Percentiles rank a stretch among this genome's conserved stretches.
Conservation (phyloP, 2,888 invertebrate genomes). For the Atethmia centrago region DNA sequence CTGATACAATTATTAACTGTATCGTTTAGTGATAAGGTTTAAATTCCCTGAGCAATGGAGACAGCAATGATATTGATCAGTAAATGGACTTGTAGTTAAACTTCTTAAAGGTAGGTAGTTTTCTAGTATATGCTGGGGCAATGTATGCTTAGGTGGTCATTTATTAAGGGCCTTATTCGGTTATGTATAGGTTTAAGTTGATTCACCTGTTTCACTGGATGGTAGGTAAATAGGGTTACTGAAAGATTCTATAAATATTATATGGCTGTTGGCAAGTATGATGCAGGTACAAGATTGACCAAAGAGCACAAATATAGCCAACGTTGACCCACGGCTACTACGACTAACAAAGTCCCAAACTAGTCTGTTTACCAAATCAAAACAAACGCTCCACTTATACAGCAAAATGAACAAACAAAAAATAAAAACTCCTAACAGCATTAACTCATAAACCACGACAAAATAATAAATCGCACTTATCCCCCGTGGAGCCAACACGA, state of each 20-base stretch:
- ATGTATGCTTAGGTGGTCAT: slow-evolving; percentile 19
- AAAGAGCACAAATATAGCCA: background rate
- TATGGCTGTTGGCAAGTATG: background rate
- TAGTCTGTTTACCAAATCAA: background rate
- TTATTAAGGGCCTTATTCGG: slow-evolving; percentile 9
- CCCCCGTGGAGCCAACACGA: slow-evolving; percentile 19
- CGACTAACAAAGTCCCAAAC: background rate
- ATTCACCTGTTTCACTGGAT: background rate
- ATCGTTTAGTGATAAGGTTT: background rate
- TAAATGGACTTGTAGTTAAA: slow-evolving; percentile 52
- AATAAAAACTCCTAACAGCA: slow-evolving; percentile 26
- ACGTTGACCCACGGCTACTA: background rate
- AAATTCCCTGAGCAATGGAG: slow-evolving; percentile 5
- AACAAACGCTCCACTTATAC: background rate
- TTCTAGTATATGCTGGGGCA: slow-evolving; percentile 16
- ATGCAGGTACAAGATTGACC: background rate
- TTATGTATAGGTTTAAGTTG: slow-evolving; percentile 1
- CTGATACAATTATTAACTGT: slow-evolving; percentile 21
- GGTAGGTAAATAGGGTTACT: background rate
- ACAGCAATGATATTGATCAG: slow-evolving; percentile 53
- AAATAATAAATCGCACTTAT: slow-evolving; percentile 44
- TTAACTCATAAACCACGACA: slow-evolving; percentile 27
- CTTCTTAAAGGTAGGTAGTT: slow-evolving; percentile 38
- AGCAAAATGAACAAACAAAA: slow-evolving; percentile 22
- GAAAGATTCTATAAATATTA: slow-evolving; percentile 1